Conservation (phyloP, 2,888 invertebrate species). For the Chymomyza caudatula region DNA sequence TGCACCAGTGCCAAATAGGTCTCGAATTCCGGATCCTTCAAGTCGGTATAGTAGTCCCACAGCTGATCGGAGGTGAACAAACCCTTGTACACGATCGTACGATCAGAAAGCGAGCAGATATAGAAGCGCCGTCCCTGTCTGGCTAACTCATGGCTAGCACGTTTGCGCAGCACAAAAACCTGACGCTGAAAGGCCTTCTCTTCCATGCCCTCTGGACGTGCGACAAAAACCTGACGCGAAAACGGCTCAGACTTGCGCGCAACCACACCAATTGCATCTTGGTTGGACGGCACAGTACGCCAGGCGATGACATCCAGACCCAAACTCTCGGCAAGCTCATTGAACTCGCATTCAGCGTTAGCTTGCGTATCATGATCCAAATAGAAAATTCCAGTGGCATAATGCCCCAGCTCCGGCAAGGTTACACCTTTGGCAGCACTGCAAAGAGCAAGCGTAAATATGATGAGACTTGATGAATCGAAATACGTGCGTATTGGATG, state of each 20-base stretch:
- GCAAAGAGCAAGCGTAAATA: slow-evolving; percentile 48
- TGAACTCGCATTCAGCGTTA: slow-evolving; percentile 89
- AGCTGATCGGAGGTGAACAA: slow-evolving; percentile 95
- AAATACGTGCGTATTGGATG: not conserved
- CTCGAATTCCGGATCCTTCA: slow-evolving; percentile 87
- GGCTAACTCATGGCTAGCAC: slow-evolving; percentile 92
- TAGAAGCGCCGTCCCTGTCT: slow-evolving; percentile 94
- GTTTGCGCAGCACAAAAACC: slow-evolving; percentile 95
- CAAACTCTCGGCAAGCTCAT: slow-evolving; percentile 87
- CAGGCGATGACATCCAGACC: slow-evolving; percentile 92
- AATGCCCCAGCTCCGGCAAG: slow-evolving; percentile 91
- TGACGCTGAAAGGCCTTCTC: slow-evolving; percentile 79
- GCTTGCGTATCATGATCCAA: slow-evolving; percentile 90
- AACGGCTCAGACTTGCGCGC: slow-evolving; percentile 96
- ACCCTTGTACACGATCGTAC: slow-evolving; percentile 97
- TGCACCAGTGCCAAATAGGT: slow-evolving; percentile 98
- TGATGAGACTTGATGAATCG: not conserved
- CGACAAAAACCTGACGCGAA: slow-evolving; percentile 95
- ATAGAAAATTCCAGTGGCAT: slow-evolving; percentile 98
- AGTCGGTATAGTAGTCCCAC: slow-evolving; percentile 87
- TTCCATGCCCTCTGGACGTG: slow-evolving; percentile 79
- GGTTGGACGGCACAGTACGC: slow-evolving; percentile 95
- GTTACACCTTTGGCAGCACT: slow-evolving; percentile 89
- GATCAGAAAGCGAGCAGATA: slow-evolving; percentile 94
- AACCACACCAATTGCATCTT: slow-evolving; percentile 91